Evolutionary conservation across 2,113 vertebrate genomes (phyloP).

Genomic region (Malaclemys terrapin): DNA sequence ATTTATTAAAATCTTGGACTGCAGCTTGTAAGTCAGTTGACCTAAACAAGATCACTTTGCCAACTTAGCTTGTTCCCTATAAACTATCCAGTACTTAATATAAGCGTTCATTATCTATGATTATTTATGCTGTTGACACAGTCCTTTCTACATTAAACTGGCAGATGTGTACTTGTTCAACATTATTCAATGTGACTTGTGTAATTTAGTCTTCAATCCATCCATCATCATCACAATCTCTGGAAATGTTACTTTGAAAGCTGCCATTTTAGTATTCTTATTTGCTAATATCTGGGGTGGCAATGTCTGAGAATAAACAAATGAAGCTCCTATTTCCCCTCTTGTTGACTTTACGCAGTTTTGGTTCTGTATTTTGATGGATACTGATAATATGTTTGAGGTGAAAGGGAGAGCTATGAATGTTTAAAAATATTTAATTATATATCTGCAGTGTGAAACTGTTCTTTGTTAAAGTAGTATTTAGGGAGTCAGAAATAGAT

Average conservation of each 20-base stretch:
- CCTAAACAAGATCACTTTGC: not conserved
- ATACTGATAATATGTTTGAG: not conserved
- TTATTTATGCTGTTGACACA: not conserved
- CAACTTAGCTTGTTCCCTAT: not conserved
- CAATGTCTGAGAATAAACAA: accelerated
- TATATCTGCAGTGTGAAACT: no score
- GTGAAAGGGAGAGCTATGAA: no score
- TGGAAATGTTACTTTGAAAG: not conserved
- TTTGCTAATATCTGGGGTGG: accelerated
- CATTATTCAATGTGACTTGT: not conserved
- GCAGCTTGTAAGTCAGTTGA: not conserved
- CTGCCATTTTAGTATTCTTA: not conserved
- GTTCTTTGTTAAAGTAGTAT: not conserved
- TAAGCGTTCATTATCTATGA: not conserved
- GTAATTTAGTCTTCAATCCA: not conserved
- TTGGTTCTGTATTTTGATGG: not conserved
- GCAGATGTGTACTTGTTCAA: not conserved
- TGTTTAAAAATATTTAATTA: not conserved
- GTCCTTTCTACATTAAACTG: not conserved
- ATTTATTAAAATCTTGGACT: not conserved
- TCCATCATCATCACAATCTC: not conserved
- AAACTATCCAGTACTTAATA: not conserved
- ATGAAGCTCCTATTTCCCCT: not conserved
- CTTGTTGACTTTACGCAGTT: not conserved
- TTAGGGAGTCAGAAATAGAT: not conserved